Base-by-base conservation (phyloP, 2,888 invertebrate genomes). In the Leptopilina myrica region DNA sequence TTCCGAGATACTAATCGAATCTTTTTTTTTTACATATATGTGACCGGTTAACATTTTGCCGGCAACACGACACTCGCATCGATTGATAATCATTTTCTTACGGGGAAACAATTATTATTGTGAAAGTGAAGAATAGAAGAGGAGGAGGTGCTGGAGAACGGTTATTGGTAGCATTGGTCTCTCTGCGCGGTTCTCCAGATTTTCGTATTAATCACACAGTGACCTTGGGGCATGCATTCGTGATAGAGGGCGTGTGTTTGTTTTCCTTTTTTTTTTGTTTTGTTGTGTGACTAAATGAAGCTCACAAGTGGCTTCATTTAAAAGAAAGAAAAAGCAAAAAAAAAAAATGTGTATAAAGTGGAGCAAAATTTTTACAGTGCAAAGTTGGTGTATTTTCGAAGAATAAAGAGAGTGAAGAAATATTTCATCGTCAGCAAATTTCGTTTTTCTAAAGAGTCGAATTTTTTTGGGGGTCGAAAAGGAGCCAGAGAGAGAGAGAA, bases 191-290 rank as follows among this genome's bases (percentile, higher is more conserved):
- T 53, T 69, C 69, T 69, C 69, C 49, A 49, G 69, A 69, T 53
- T 69, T 69, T 69, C 69, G 69, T 53, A 53, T 53, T 26, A 49
- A 46, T 69, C 20, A 11, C 43, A 49, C 7, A 69, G 69, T 73
- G 73, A 73, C 73, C 56, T 73, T 73, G 73, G 73, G 73, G 73
- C 56, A 73, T 73, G 73, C 33, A 56, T 73, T 73, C 73, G 73
- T 73, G 73, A 73, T 73, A 73, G 73, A 49, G 69, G 69, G 26
- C 33, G 33, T 69, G 76, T 64, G 76, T 64, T 20, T 69, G 43
- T 69, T 73, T 56, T 73, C 33, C 2, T n/a, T 7, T 59, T 59
- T 15, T 59, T 7, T 15, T 67, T 66, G 43, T 67, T 46, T 67
- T 20, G 12, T 49, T 49, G 49, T 4, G 49, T 49, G 49, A 9